Evolutionary conservation across 2,797 vertebrate species (phyloP), one percentile per base, ranked within the genome.

Genomic region (Gobionotothen gibberifrons): DNA sequence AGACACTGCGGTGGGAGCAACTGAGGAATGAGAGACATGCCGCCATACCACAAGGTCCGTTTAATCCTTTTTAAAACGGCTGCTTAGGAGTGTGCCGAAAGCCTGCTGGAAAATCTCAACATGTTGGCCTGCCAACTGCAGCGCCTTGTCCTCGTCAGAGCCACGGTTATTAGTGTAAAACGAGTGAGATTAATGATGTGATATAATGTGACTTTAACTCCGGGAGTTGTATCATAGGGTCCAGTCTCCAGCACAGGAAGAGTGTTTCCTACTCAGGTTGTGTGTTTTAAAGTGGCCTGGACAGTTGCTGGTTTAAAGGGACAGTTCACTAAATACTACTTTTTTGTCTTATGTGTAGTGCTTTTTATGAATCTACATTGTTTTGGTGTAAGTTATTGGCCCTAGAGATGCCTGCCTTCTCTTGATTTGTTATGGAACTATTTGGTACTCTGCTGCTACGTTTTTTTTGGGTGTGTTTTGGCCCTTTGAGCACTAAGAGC

Each of bases 141-240:
- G 74, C 19, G 61, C 72, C 60, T 55, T 76, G 63, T 68, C 43
- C 60, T 49, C 42, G 49, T 78, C 72, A 70, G 49, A 85, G 64
- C 54, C 44, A 3, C 71, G 72, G 80, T 78, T 75, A 71, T 51
- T 32, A 53, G 64, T 69, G 79, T 80, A 64, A 83, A 86, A 88
- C 61, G 73, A 88, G 66, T 46, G 64, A 89, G 83, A 92, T 88
- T 85, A 80, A 90, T 88, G 86, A 84, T 54, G 83, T 89, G 86
- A 88, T 64, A 76, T 71, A 63, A 76, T 64, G 29, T 71, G 62
- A 84, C 79, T 87, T 78, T 48, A 74, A n/a, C 77, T 77, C 36
- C 12, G 44, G 62, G 51, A 81, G 53, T 51, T 69, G 74, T 22
- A 75, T 58, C 40, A 26, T 43, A 11, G 0, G 57, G 70, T 66